Conservation (phyloP, 1,140 invertebrate species). For the Achroia grisella region DNA sequence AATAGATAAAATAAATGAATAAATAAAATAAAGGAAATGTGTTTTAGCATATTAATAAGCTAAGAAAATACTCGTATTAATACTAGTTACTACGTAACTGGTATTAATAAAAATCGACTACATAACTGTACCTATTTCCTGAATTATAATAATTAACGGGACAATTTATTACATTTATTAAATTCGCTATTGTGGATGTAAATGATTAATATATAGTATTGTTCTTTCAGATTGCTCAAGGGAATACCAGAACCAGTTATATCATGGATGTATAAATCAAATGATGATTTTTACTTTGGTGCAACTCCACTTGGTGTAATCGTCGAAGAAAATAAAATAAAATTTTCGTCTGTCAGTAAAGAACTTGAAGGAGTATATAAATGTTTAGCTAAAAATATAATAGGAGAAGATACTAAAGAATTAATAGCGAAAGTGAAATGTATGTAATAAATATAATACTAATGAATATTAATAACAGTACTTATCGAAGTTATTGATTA, state of each 20-base stretch:
- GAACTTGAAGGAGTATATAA: constrained; percentile 37
- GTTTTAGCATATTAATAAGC: no score
- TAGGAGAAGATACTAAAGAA: constrained; percentile 27
- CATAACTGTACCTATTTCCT: no score
- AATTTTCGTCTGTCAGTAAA: constrained; percentile 26
- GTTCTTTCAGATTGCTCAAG: constrained; percentile 28
- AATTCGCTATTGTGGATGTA: no score
- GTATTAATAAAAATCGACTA: no score
- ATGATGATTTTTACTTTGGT: constrained; percentile 12
- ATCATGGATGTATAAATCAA: constrained; percentile 30
- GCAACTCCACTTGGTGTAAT: constrained; percentile 28
- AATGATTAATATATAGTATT: constrained; percentile 4
- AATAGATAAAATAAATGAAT: no score
- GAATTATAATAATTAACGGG: no score
- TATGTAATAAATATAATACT: constrained; percentile 6
- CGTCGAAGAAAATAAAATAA: constrained; percentile 23
- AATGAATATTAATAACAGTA: no score
- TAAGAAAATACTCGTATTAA: no score
- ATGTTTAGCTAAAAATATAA: constrained; percentile 38
- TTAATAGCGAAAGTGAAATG: constrained; percentile 25
- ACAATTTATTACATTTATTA: no score
- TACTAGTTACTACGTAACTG: no score
- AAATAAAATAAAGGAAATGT: no score
- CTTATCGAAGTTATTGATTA: no score
- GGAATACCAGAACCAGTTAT: constrained; percentile 38